Base-by-base conservation (phyloP, 2,888 invertebrate species). In the Epirrhoe alternata region DNA sequence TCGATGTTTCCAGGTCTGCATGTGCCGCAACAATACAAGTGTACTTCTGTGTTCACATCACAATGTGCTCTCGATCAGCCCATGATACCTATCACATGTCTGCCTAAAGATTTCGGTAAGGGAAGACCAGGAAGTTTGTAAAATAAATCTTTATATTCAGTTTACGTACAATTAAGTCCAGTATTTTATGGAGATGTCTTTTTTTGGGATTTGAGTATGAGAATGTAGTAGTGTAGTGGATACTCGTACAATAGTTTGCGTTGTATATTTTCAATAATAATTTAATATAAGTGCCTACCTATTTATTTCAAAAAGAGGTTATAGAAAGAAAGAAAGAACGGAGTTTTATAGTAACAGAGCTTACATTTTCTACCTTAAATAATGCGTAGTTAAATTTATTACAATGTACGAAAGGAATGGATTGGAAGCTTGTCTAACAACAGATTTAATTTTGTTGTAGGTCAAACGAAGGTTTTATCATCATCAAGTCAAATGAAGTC, bases 401-500 rank as follows among this genome's bases (percentile, higher is more conserved):
- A 35, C 7, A 8, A 35, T 8, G 3, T 7, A 35, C 35, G 10
- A 35, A 35, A 35, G 12, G 12, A 42, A 10, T 42, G 10, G 12
- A 10, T 6, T 33, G 7, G 33, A 42, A 42, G 12, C 38, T 5
- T 12, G 12, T 12, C 38, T 12, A 42, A 42, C 38, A 42, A 12
- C 2, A 10, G 5, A 42, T 4, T 42, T 12, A 12, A 4, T 42
- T 3, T 42, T 12, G 38, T 42, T 8, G 38, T 64, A 79, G 78
- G 50, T 62, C 62, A 65, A 56, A 35, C 54, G 52, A 68, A 64
- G 50, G 73, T 68, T 61, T 71, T 53, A 14, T 12, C 17, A 24
- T 67, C 5, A 58, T 75, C 79, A 5, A 75, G 72, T 16, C 71
- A 72, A 31, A 72, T 66, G 17, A 74, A 60, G 17, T 63, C 74